Conservation (phyloP, 2,888 invertebrate genomes). For the Zaprionus lineosus region DNA sequence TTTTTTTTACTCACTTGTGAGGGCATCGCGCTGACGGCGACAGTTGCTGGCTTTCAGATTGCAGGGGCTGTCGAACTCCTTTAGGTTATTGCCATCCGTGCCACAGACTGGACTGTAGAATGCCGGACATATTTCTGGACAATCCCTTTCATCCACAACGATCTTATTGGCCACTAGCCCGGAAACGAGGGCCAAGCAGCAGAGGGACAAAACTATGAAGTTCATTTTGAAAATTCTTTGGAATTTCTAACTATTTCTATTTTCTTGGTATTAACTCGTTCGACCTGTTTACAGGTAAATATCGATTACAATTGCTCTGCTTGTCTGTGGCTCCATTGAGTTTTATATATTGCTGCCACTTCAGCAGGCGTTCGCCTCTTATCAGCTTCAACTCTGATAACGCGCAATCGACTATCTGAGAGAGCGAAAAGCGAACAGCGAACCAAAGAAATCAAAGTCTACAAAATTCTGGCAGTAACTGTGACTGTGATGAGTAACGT, state of each 20-base stretch:
- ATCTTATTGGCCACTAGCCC: slow-evolving; percentile 51
- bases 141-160: slow-evolving; percentile 53
- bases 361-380: slow-evolving; percentile 25
- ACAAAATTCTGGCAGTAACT: slow-evolving; percentile 41
- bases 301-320: slow-evolving; percentile 62
- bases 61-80: slow-evolving; percentile 73
- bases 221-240: slow-evolving; percentile 38
- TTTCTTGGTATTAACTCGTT: no score
- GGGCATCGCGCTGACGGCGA: slow-evolving; percentile 55
- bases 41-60: slow-evolving; percentile 70
- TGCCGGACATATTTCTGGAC: slow-evolving; percentile 69
- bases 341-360: slow-evolving; percentile 53
- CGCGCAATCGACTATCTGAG: slow-evolving; percentile 28
- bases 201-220: slow-evolving; percentile 38
- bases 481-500: slow-evolving; percentile 37
- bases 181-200: slow-evolving; percentile 48
- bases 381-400: slow-evolving; percentile 61
- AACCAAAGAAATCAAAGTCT: no score
- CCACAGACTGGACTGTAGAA: slow-evolving; percentile 71
- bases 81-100: slow-evolving; percentile 65
- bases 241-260: slow-evolving; percentile 22
- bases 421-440: slow-evolving; percentile 21
- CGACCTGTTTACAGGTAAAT: no score
- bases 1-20: slow-evolving; percentile 49
- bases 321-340: slow-evolving; percentile 56